Evolutionary conservation across 2,797 vertebrate genomes (phyloP), one percentile per base, ranked within the genome.

Genomic region (Lepilemur septentrionalis): DNA sequence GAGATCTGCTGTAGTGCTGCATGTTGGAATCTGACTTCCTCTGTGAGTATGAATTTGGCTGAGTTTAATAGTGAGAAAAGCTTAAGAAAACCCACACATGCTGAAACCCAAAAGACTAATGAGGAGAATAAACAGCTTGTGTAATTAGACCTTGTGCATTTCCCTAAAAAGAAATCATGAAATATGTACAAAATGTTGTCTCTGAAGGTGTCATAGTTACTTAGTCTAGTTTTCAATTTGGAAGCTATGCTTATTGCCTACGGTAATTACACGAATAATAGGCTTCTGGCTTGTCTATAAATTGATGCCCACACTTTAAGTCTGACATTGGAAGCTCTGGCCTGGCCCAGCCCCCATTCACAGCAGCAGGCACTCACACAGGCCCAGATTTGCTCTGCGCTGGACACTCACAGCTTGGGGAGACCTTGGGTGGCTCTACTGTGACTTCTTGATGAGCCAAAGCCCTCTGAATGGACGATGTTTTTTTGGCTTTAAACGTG

Each of bases 101-200:
- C 91, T 73, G 72, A 94, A 85, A 88, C 75, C 57, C 83, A 55
- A 96, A 95, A 89, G 95, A 83, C 83, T 91, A 91, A 93, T 43
- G 91, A 93, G 76, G 43, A 94, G 89, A 73, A 87, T 82, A 91
- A 92, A 87, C 83, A 89, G 83, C 75, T 72, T 86, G 65, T 55
- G 78, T 52, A 84, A 91, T 93, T 70, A 96, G 89, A 82, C 78
- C 90, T 88, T 91, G 72, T 80, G 69, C 63, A 61, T 94, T 91
- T 97, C 89, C 59, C 72, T 93, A 86, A 91, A 94, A 96, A 78
- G 91, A 91, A 94, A 91, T 86, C 94, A 76, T 89, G 89, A 83
- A 96, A 93, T 86, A 55, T 83, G 52, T 61, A 91, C 81, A 93
- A 61, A 96, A 86, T 65, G 38, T 85, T 83, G 80, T 92, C 93